A percentile compares a stretch with the other conserved stretches of the same genome.
phyloP scores from a whole-genome alignment of 2,888 invertebrate genomes.

The Dendrolimus pini region DNA sequence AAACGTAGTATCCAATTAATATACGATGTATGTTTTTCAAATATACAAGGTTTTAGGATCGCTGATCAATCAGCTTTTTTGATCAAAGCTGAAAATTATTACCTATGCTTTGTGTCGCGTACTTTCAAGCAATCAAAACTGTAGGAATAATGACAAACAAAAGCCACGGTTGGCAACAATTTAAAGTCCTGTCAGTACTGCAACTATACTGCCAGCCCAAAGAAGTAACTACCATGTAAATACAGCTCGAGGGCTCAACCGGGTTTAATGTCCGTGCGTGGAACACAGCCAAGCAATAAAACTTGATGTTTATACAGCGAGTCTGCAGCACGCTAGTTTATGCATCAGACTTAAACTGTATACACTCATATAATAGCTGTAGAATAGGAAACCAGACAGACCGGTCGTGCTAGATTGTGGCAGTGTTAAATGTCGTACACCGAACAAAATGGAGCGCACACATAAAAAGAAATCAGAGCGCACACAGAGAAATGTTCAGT shows the following conservation, averaged over 20 bases:
- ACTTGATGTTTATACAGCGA: conserved; percentile 69
- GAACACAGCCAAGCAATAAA: conserved; percentile 75
- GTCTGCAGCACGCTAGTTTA: conserved; percentile 57
- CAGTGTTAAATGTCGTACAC: conserved; percentile 27
- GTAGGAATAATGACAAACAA: too few species aligned
- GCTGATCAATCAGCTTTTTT: too few species aligned
- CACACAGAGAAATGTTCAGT: conserved; percentile 9
- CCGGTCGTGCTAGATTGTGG: conserved; percentile 13
- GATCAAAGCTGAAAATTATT: too few species aligned
- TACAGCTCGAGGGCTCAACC: conserved; percentile 50
- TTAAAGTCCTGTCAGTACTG: conserved; percentile 14
- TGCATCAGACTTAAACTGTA: conserved; percentile 39
- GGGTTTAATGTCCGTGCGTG: conserved; percentile 66
- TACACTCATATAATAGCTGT: conserved; percentile 17
- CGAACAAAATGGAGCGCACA: conserved; percentile 23
- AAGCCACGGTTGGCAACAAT: not conserved
- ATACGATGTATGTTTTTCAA: too few species aligned
- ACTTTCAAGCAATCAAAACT: too few species aligned
- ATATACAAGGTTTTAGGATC: too few species aligned
- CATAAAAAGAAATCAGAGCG: conserved; percentile 11
- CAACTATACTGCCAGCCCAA: conserved; percentile 27
- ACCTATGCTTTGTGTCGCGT: too few species aligned
- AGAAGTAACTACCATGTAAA: conserved; percentile 55
- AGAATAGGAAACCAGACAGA: conserved; percentile 1
- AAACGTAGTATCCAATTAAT: too few species aligned